These are phyloP conservation scores for Notocelia uddmanniana DNA, from an alignment of 2,888 invertebrate species.

Conservation along the genomic window DNA sequence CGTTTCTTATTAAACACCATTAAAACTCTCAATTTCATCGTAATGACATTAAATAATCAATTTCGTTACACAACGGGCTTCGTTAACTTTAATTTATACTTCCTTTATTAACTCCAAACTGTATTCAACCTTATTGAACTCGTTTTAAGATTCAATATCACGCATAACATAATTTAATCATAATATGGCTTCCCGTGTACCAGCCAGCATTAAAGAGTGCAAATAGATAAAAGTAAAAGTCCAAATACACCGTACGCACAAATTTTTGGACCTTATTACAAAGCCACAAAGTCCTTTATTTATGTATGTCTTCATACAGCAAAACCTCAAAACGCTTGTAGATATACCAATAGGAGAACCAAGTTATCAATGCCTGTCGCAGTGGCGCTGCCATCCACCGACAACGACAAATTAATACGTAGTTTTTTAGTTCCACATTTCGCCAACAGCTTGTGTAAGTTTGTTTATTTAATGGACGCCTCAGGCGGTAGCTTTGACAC, in stretches of 20 bases:
- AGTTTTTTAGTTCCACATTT: constrained; percentile 16
- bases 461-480: constrained; percentile 38
- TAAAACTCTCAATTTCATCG: constrained; percentile 49
- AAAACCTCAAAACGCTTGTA: constrained; percentile 26
- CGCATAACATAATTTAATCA: constrained; percentile 2
- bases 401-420: not conserved
- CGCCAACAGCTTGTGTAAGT: constrained; percentile 11
- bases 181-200: constrained; percentile 35
- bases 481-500: constrained; percentile 48
- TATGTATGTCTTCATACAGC: not conserved
- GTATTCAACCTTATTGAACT: not conserved
- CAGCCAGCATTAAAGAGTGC: constrained; percentile 39
- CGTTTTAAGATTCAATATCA: constrained; percentile 10
- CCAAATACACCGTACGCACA: constrained; percentile 53
- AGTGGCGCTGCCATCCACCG: constrained; percentile 26
- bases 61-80: constrained; percentile 33
- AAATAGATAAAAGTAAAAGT: constrained; percentile 73
- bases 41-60: constrained; percentile 35
- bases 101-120: not conserved
- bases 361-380: constrained; percentile 12
- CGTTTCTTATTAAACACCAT: constrained; percentile 37
- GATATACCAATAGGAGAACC: constrained; percentile 19
- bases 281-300: not conserved
- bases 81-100: constrained; percentile 16
- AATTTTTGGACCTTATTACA: constrained; percentile 7